Base-by-base conservation (phyloP, 2,888 invertebrate genomes). In the Aelia acuminata region DNA sequence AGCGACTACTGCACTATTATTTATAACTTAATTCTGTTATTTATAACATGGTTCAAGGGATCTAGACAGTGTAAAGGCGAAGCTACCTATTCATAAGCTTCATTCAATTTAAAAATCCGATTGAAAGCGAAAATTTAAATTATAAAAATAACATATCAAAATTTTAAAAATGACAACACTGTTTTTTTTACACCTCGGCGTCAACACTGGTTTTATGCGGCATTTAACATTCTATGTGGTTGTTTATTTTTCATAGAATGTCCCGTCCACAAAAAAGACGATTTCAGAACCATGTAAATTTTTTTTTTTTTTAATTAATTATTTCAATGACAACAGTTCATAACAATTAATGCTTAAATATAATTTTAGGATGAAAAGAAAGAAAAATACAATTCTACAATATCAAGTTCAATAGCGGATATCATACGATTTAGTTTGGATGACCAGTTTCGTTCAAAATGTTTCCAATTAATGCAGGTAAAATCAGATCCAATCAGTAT, bases 381-480 rank as follows among this genome's bases (percentile, higher is more conserved):
- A 35, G 87, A 87, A 50, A 87, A 87, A 87, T 87, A 80, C 20
- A 87, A 80, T 80, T 49, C 47, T 2, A 80, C 53, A 22, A 87
- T 87, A 35, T 75, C 87, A 20, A 22, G 26, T 48, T 31, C 87
- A 39, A 53, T 87, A 43, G 87, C 80, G n/a, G 87, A 63, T 3
- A 49, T 84, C 15, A 48, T 80, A 35, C 22, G 87, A n/a, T 80
- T 87, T 22, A 87, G 87, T 53, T 26, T 80, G 49, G 87, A 87
- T 53, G 75, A 75, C 31, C 48, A 84, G 20, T 87, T 84, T 49
- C 18, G 87, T 20, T 84, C 50, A 22, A 20, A 87, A 80, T 87
- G 87, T 63, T 87, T 49, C 35, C 43, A 75, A 49, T 26, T 80
- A 49, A 87, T 87, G 87, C 20, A 87, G 87, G 87, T 87, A 87